Percentiles rank a stretch among this genome's conserved stretches.
Conservation (phyloP, 2,888 invertebrate species). For the Sarcophaga carnaria region DNA sequence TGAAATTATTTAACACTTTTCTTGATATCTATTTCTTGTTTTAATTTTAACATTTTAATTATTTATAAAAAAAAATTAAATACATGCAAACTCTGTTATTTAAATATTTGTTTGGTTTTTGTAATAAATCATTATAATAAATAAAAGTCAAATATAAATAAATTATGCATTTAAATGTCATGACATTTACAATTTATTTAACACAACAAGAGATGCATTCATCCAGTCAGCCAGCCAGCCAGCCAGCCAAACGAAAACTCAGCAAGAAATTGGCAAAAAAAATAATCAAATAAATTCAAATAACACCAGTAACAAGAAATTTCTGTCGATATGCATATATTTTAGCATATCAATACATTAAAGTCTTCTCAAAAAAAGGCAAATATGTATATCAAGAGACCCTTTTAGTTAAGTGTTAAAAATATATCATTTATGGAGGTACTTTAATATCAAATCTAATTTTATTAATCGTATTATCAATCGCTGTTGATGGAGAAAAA, state of each 20-base stretch:
- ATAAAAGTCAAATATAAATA: constrained; percentile 44
- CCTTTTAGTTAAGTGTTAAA: too few relatives aligned
- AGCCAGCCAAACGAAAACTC: constrained; percentile 10
- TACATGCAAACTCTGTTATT: constrained; percentile 33
- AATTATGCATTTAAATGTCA: constrained; percentile 60
- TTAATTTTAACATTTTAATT: constrained; percentile 30
- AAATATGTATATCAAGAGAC: too few relatives aligned
- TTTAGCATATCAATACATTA: constrained; percentile 37
- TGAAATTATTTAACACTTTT: background rate
- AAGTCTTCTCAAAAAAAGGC: too few relatives aligned
- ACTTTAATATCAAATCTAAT: too few relatives aligned
- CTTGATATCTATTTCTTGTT: background rate
- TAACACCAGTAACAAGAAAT: constrained; percentile 1
- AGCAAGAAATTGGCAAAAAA: constrained; percentile 37
- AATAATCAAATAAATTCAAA: background rate
- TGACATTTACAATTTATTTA: constrained; percentile 59
- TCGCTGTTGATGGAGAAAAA: too few relatives aligned
- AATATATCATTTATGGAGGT: too few relatives aligned
- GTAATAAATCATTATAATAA: constrained; percentile 49
- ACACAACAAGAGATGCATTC: constrained; percentile 14
- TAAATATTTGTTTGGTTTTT: constrained; percentile 12
- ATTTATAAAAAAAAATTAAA: constrained; percentile 25
- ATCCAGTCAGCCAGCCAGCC: background rate
- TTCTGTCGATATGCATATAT: background rate
- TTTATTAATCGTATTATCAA: too few relatives aligned